Base-by-base conservation (phyloP, 2,888 invertebrate species). In the Fragum whitleyi region DNA sequence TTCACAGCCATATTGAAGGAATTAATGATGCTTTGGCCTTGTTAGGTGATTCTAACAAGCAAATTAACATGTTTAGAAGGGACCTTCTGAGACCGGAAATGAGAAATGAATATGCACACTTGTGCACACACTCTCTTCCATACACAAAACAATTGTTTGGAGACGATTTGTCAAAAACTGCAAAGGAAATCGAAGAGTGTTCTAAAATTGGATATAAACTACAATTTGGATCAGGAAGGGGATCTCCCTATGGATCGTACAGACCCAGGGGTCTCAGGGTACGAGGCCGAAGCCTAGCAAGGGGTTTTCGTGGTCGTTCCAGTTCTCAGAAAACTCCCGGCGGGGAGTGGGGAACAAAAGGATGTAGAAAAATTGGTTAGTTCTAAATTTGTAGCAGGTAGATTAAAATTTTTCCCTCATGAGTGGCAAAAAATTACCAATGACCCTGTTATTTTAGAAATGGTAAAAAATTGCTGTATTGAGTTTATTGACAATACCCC, bases 21-120 rank as follows among this genome's bases (percentile, higher is more conserved):
- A 36, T 14, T 11, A 79, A 74, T 32, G 73, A 79, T 42, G 62
- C 36, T 32, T 39, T 79, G 11, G 68, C 70, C 32, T 39, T 74
- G 28, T 23, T 79, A 9, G 79, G 69, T n/a, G 69, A 79, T 53
- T 42, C 77, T 21, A 77, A 77, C 32, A 39, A 59, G 16, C 77
- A 77, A 61, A 62, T 77, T 14, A 70, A 61, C 53, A 29, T 71
- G 32, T n/a, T 57, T 3, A 11, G 57, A 6, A 9, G 57, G 7
- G 69, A 71, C 29, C 21, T 71, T 28, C 28, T 57, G 2, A 47
- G 32, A 29, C 65, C 74, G n/a, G 74, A 71, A 32, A 7, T 71
- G 32, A 71, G 55, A n/a, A 21, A 23, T 28, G 57, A 71, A 23
- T 71, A 71, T 57, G 21, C 3, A 7, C 71, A 71, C 36, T 23